Evolutionary conservation across 2,797 vertebrate species (phyloP).

Genomic region (Chaenodraco wilsoni): DNA sequence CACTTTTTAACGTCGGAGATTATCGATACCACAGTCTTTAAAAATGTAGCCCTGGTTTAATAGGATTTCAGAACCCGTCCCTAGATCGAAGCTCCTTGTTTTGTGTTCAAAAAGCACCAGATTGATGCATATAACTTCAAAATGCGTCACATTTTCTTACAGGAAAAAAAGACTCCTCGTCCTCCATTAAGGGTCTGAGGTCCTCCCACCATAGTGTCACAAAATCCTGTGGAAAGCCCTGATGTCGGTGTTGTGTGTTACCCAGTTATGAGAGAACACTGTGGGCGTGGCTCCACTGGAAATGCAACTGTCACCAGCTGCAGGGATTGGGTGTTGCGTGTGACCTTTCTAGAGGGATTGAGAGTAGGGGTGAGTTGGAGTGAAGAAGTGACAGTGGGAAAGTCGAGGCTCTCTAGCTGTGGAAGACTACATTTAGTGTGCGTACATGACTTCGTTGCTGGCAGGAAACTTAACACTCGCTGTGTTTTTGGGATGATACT

Average conservation of each 20-base stretch:
- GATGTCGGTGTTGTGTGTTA: not conserved
- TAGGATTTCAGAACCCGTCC: too few species aligned
- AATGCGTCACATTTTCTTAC: too few species aligned
- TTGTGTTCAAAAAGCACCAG: too few species aligned
- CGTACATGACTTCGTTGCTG: not conserved
- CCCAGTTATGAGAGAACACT: constrained; percentile 5
- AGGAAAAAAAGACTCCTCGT: too few species aligned
- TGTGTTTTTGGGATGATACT: constrained; percentile 10
- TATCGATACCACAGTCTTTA: too few species aligned
- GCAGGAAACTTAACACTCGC: not conserved
- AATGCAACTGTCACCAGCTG: constrained; percentile 60
- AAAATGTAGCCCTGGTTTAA: too few species aligned
- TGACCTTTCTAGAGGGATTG: constrained; percentile 65
- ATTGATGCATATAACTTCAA: too few species aligned
- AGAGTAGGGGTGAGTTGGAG: not conserved
- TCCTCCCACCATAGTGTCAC: too few species aligned
- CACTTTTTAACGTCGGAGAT: too few species aligned
- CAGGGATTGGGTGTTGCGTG: constrained; percentile 67
- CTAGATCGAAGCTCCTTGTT: too few species aligned
- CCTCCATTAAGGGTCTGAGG: too few species aligned
- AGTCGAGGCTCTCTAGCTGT: constrained; percentile 29
- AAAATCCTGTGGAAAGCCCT: too few species aligned
- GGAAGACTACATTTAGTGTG: constrained; percentile 8
- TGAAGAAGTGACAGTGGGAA: constrained; percentile 19
- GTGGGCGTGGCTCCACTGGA: constrained; percentile 10